Evolutionary conservation across 2,797 vertebrate species (phyloP).

Genomic region (Heliangelus exortis): DNA sequence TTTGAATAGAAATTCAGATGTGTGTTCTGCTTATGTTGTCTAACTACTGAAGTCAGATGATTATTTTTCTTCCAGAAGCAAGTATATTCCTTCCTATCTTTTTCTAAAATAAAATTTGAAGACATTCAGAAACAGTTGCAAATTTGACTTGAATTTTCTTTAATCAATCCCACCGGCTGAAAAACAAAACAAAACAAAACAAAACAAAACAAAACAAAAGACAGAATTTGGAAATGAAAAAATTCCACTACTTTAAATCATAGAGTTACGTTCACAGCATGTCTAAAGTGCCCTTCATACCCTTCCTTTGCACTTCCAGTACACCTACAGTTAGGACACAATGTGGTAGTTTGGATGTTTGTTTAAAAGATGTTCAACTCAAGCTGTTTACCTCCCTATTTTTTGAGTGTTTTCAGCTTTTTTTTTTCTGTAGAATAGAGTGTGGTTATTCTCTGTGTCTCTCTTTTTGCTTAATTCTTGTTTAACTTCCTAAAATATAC

Average conservation of each 20-base stretch:
- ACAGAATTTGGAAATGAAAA: neutral
- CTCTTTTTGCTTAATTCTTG: neutral
- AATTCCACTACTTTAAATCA: neutral
- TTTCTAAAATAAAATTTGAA: neutral
- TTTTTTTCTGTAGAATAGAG: neutral
- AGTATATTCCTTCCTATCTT: neutral
- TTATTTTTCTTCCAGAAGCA: neutral
- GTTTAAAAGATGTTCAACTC: neutral
- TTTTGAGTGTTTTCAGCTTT: neutral
- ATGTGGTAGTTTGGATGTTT: neutral
- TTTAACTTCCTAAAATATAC: neutral
- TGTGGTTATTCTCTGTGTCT: neutral
- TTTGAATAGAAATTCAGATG: conserved; percentile 43
- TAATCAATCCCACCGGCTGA: neutral
- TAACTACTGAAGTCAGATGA: neutral
- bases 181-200: neutral
- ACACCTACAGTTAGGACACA: neutral
- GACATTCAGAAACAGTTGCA: neutral
- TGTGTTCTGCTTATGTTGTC: neutral
- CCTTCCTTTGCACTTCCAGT: neutral
- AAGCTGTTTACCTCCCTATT: neutral
- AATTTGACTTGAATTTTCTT: neutral
- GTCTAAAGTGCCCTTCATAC: neutral
- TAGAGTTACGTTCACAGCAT: neutral
- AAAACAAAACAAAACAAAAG: neutral